Percentiles rank a stretch among this genome's conserved stretches.
These are phyloP conservation scores for Zonotrichia leucophrys DNA, from an alignment of 2,113 vertebrate species.

Conservation along the genomic window DNA sequence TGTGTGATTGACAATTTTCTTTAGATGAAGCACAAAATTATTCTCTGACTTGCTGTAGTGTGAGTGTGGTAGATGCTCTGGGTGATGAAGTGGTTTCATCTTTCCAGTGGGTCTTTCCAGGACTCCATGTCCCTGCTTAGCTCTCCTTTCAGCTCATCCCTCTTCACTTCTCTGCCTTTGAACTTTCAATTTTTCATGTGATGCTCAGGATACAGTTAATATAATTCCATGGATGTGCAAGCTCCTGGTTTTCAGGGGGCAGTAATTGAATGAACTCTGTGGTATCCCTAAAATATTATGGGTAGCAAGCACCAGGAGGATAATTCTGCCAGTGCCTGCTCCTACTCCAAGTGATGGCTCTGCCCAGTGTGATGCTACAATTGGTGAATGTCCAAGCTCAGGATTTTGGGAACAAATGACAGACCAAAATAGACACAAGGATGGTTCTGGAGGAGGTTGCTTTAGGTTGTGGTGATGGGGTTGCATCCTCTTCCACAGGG, in stretches of 20 bases:
- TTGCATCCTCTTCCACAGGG: neutral
- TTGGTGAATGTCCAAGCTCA: rapidly evolving
- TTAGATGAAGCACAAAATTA: neutral
- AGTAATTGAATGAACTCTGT: neutral
- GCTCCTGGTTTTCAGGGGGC: neutral
- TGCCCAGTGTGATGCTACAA: rapidly evolving
- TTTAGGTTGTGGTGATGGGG: neutral
- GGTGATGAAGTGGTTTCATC: neutral
- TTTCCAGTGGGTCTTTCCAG: neutral
- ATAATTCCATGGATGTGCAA: rapidly evolving
- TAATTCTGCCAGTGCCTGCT: neutral
- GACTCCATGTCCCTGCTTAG: rapidly evolving
- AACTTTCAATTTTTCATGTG: neutral
- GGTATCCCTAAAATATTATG: neutral
- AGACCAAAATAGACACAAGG: neutral
- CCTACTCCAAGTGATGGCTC: neutral
- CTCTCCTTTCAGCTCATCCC: neutral
- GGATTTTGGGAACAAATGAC: neutral
- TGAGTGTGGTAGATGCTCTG: neutral
- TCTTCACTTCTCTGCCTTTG: neutral
- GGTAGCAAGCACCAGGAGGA: neutral
- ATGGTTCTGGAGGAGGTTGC: neutral
- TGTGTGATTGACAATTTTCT: neutral
- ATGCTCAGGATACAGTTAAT: neutral
- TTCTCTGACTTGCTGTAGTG: neutral